These are phyloP conservation scores for Crepidodera aurea DNA, from an alignment of 2,888 invertebrate genomes.

Conservation along the genomic window DNA sequence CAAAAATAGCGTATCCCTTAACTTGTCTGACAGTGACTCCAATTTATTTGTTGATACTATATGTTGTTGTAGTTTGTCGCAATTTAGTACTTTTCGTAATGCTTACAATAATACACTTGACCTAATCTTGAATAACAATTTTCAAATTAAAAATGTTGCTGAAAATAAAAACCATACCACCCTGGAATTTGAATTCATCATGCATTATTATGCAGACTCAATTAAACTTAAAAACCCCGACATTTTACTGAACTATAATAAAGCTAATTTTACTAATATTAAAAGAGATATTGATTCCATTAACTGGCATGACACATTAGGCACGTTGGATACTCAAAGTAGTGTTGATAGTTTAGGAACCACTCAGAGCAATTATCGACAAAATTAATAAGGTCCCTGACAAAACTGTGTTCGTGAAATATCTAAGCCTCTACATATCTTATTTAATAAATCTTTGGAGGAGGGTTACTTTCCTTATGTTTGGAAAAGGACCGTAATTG, in stretches of 20 bases:
- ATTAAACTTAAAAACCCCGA: not conserved
- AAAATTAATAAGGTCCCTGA: not conserved
- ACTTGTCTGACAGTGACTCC: not conserved
- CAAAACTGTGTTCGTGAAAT: not conserved
- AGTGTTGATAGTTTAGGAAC: not conserved
- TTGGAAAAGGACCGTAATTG: not conserved
- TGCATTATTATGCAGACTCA: not conserved
- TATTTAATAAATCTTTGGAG: constrained; percentile 8
- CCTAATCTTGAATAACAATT: not conserved
- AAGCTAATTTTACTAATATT: not conserved
- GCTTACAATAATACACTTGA: not conserved
- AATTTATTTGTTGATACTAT: not conserved
- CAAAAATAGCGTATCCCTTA: not conserved
- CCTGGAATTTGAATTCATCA: not conserved
- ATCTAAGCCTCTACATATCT: not conserved
- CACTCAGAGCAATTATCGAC: not conserved
- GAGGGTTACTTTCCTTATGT: constrained; percentile 3
- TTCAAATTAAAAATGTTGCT: not conserved
- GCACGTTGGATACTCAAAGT: not conserved
- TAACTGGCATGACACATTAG: not conserved
- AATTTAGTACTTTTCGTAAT: not conserved
- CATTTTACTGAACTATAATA: not conserved
- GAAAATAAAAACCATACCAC: not conserved
- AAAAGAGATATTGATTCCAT: not conserved
- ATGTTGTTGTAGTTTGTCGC: not conserved